Evolutionary conservation across 2,888 invertebrate species (phyloP).

Genomic region (Drosophila barbarae): DNA sequence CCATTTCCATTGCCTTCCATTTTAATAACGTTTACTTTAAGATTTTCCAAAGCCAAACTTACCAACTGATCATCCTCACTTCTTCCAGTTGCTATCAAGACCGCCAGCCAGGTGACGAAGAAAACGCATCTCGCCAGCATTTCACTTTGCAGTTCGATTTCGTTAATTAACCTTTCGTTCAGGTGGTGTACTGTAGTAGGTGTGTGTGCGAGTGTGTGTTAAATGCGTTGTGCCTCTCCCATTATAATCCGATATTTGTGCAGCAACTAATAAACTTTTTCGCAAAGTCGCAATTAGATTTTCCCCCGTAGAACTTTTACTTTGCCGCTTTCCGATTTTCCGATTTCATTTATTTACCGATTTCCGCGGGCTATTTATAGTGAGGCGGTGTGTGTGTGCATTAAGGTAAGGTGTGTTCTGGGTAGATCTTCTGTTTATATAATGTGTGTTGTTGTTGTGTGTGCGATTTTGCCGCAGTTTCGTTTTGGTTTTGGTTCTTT

Average conservation of each 20-base stretch:
- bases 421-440: slow-evolving; percentile 54
- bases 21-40: not conserved
- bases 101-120: slow-evolving; percentile 37
- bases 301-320: slow-evolving; percentile 39
- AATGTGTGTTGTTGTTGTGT: slow-evolving; percentile 25
- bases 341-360: slow-evolving; percentile 43
- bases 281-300: slow-evolving; percentile 54
- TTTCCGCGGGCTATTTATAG: slow-evolving; percentile 46
- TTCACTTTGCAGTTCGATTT: slow-evolving; percentile 22
- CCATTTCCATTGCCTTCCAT: not conserved
- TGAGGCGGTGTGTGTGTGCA: slow-evolving; percentile 33
- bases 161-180: slow-evolving; percentile 16
- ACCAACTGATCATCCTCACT: slow-evolving; percentile 34
- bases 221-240: slow-evolving; percentile 13
- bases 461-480: slow-evolving; percentile 27
- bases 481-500: not conserved
- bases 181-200: not conserved
- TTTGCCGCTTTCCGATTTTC: slow-evolving; percentile 37
- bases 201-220: not conserved
- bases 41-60: slow-evolving; percentile 10
- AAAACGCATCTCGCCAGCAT: slow-evolving; percentile 40
- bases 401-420: slow-evolving; percentile 37
- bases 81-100: slow-evolving; percentile 25
- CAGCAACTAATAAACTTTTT: slow-evolving; percentile 32
- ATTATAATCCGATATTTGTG: slow-evolving; percentile 24